phyloP scores from a whole-genome alignment of 2,888 invertebrate species.

The Thalpophila matura region DNA sequence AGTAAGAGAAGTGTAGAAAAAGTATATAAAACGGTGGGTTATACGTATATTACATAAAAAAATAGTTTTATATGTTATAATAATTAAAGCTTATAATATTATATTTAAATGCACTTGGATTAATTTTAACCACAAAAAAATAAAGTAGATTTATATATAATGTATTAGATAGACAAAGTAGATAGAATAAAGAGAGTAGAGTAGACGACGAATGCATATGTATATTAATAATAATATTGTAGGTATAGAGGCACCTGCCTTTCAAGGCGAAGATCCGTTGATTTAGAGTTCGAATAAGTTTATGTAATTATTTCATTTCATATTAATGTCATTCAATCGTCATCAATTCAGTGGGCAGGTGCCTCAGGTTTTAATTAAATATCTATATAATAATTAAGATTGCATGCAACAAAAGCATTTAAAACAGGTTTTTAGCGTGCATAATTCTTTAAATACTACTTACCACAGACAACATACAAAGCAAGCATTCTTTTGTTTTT shows the following conservation, averaged over 20 bases:
- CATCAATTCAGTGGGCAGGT: too few species aligned
- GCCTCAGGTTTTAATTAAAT: background rate
- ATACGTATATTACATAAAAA: conserved; percentile 13
- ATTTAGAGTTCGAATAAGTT: too few species aligned
- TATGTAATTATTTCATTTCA: too few species aligned
- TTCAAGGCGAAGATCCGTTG: background rate
- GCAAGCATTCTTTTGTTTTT: conserved; percentile 32
- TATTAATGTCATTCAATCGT: too few species aligned
- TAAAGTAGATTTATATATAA: background rate
- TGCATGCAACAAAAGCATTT: conserved; percentile 29
- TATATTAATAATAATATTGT: too few species aligned
- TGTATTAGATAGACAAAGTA: background rate
- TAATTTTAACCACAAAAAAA: conserved; percentile 13
- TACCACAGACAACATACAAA: conserved; percentile 28
- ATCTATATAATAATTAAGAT: background rate
- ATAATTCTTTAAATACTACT: conserved; percentile 48
- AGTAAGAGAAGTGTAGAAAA: conserved; percentile 9
- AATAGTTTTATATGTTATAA: background rate
- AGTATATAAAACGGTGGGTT: conserved; percentile 43
- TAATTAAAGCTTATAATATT: background rate
- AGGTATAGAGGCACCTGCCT: background rate
- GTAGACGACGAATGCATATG: conserved; percentile 2
- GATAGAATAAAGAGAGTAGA: conserved; percentile 10
- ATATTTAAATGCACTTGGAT: background rate
- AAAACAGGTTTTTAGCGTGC: conserved; percentile 41